Evolutionary conservation across 2,113 vertebrate species (phyloP).

Genomic region (Melanostigma gelatinosum): DNA sequence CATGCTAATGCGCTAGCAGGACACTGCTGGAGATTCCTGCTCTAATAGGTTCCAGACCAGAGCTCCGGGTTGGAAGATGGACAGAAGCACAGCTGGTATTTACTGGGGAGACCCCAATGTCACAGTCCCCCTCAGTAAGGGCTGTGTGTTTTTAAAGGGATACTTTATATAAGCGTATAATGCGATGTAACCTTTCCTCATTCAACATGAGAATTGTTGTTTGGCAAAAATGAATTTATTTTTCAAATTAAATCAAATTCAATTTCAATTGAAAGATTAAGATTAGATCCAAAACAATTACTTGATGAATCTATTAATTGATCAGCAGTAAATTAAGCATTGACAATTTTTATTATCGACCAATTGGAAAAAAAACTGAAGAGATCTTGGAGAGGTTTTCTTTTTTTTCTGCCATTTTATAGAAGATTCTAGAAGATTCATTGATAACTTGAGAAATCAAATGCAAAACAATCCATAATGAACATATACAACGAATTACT

Average conservation of each 20-base stretch:
- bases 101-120: neutral
- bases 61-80: conserved; percentile 64
- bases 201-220: neutral
- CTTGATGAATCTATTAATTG: neutral
- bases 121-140: neutral
- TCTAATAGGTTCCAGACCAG: conserved; percentile 82
- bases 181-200: neutral
- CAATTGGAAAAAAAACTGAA: no score
- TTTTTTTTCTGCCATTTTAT: no score
- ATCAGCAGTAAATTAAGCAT: neutral
- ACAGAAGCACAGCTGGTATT: conserved; percentile 45
- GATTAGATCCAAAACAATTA: neutral
- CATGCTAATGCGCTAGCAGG: conserved; percentile 65
- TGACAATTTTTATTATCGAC: neutral
- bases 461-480: neutral
- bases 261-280: neutral
- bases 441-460: neutral
- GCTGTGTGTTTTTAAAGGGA: neutral
- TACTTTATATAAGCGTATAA: neutral
- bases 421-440: neutral
- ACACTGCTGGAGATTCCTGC: conserved; percentile 77
- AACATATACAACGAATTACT: neutral
- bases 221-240: neutral
- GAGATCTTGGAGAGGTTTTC: no score
- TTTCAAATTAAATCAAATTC: neutral